These are phyloP conservation scores for Apis laboriosa DNA, from an alignment of 1,140 invertebrate genomes.

Conservation along the genomic window DNA sequence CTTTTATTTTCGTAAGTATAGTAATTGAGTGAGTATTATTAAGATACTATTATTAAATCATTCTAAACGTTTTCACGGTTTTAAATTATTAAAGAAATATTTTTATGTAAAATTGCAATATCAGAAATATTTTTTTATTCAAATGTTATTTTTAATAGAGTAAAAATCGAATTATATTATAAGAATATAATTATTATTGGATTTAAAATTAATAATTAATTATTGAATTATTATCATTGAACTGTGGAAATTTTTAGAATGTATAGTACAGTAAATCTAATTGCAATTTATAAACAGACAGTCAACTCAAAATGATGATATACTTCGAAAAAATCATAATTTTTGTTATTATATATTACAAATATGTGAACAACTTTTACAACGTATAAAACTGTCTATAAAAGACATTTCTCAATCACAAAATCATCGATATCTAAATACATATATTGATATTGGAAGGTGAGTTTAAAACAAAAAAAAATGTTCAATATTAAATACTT, in stretches of 20 bases:
- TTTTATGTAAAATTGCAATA: too few species aligned
- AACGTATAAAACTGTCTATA: slow-evolving; percentile 72
- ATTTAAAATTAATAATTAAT: too few species aligned
- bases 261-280: slow-evolving; percentile 21
- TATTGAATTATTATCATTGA: too few species aligned
- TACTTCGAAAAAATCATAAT: slow-evolving; percentile 75
- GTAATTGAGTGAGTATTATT: slow-evolving; percentile 6
- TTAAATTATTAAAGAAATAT: background rate
- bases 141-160: too few species aligned
- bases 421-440: slow-evolving; percentile 62
- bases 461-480: slow-evolving; percentile 46
- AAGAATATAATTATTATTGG: too few species aligned
- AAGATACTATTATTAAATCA: background rate
- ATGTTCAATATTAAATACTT: background rate
- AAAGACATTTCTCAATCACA: slow-evolving; percentile 63
- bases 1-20: slow-evolving; percentile 78
- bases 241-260: background rate
- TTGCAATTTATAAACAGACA: slow-evolving; percentile 63
- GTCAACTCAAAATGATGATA: slow-evolving; percentile 74
- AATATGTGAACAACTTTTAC: slow-evolving; percentile 74
- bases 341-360: slow-evolving; percentile 79
- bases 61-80: background rate
- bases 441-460: slow-evolving; percentile 72
- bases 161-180: too few species aligned
- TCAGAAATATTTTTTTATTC: background rate